Evolutionary conservation across 2,797 vertebrate species (phyloP), one percentile per base, ranked within the genome.

Genomic region (Malurus splendens): DNA sequence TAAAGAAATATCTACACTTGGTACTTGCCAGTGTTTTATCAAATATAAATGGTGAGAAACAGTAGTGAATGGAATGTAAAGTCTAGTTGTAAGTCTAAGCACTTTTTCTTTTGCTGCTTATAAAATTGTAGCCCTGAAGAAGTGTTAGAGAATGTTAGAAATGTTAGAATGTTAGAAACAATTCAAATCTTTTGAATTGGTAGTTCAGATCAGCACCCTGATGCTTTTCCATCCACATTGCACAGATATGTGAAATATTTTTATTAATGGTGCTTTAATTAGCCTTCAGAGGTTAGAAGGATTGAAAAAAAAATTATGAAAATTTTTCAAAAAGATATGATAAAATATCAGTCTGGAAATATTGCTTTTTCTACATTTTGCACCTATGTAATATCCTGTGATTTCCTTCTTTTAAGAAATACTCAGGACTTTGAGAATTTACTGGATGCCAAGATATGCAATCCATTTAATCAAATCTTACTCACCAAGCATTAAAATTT

Each of bases 261-360:
- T 57, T 57, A 76, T 62, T 85, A 41, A 62, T 73, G 19, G 25
- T 78, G 52, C 27, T 91, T 90, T 93, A 86, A 87, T 95, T 92
- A 94, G 22, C 30, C 86, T 82, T 90, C 36, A 77, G 60, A 90
- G 44, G 17, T 65, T 42, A 84, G 48, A 91, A 87, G 6, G 73
- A 59, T 56, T 55, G 86, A 78, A 32, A 32, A 32, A 32, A 32
- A 32, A 32, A 32, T 32, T 32, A 32, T 32, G 32, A 32, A 32
- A 30, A 14, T 33, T 67, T 51, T 86, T 68, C 13, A 25, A 30
- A 87, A 90, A 57, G 25, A 64, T 60, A 28, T 33, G 14, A 60
- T 56, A 61, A 82, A 89, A 41, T 50, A 62, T 52, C 61, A 81
- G 47, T 33, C 42, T 84, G 30, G 19, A 62, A 66, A 41, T 38